A percentile compares a stretch with the other conserved stretches of the same genome.
Conservation (phyloP, 2,888 invertebrate genomes). For the Synergus gifuensis region DNA sequence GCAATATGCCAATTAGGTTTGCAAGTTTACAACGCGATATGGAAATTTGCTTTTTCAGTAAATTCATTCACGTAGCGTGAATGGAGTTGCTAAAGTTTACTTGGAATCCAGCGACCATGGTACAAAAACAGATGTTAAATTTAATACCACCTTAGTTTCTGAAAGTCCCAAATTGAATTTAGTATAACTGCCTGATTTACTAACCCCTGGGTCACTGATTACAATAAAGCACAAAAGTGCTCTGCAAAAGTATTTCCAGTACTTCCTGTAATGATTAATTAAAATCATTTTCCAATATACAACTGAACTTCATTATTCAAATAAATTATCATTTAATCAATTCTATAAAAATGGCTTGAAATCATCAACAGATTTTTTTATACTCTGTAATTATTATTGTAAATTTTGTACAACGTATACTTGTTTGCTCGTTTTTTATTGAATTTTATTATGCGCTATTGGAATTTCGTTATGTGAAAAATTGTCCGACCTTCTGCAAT, state of each 20-base stretch:
- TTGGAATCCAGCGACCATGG: conserved; percentile 4
- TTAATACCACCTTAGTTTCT: conserved; percentile 13
- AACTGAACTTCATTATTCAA: no score
- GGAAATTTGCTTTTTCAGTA: conserved; percentile 40
- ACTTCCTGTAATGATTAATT: no score
- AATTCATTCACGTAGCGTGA: conserved; percentile 41
- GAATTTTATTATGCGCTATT: not conserved
- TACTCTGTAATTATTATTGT: not conserved
- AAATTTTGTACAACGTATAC: not conserved
- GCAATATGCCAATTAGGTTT: conserved; percentile 38
- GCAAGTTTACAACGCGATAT: conserved; percentile 36
- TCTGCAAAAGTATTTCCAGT: no score
- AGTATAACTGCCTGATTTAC: conserved; percentile 6
- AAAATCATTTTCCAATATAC: no score
- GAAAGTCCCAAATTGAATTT: conserved; percentile 14
- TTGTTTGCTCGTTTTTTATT: not conserved
- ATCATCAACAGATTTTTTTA: not conserved
- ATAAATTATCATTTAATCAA: not conserved
- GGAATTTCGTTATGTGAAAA: not conserved
- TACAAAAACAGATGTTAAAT: conserved; percentile 31
- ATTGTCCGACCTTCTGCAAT: not conserved
- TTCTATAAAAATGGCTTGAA: not conserved
- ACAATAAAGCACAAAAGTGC: not conserved
- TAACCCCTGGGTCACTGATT: not conserved
- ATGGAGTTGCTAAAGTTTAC: conserved; percentile 33